phyloP scores from a whole-genome alignment of 2,797 vertebrate genomes.

The Pseudochaenichthys georgianus region DNA sequence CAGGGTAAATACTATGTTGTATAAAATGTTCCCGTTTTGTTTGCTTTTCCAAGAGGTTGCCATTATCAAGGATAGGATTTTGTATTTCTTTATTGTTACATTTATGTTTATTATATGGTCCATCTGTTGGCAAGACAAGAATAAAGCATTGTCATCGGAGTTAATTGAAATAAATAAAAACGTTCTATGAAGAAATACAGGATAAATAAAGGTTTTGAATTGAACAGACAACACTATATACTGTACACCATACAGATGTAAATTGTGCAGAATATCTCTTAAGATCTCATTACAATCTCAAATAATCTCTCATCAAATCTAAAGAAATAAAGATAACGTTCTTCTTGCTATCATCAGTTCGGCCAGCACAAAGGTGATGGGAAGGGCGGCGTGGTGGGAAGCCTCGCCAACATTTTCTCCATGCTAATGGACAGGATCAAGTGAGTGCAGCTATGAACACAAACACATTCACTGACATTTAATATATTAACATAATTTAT shows the following conservation, averaged over 20 bases:
- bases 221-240: background rate
- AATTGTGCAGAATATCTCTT: background rate
- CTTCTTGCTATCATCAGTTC: slow-evolving; percentile 73
- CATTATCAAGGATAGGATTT: background rate
- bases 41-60: background rate
- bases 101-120: background rate
- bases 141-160: background rate
- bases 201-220: too few species aligned
- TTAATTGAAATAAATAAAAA: background rate
- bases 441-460: slow-evolving; percentile 74
- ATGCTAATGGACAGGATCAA: slow-evolving; percentile 84
- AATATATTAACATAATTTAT: too few species aligned
- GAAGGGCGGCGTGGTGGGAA: slow-evolving; percentile 76
- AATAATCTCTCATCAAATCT: background rate
- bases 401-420: slow-evolving; percentile 76
- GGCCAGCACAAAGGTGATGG: slow-evolving; percentile 85
- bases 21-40: background rate
- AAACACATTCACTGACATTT: background rate
- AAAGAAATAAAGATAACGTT: background rate
- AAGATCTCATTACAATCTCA: background rate
- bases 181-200: background rate
- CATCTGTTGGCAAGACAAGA: background rate
- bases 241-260: background rate
- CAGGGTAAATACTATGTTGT: slow-evolving; percentile 75
- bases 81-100: background rate